Base-by-base conservation (phyloP, 2,797 vertebrate species). In the Simalia tracyae region DNA sequence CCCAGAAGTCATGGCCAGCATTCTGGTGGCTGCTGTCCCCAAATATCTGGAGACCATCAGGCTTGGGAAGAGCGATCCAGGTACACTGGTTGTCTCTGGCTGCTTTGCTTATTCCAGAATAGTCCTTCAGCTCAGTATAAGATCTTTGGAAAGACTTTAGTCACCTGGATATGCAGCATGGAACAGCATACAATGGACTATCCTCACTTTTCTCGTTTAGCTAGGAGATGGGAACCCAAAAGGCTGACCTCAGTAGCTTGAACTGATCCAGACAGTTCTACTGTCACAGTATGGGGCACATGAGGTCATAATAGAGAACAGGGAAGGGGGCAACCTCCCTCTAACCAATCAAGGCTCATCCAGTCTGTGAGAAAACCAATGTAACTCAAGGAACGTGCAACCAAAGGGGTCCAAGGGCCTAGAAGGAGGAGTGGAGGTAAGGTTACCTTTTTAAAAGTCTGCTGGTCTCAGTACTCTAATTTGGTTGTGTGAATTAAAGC, bases 261-360 rank as follows among this genome's bases (percentile, higher is more conserved):
- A 88, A 54, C 26, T 54, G 19, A 57, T 19, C 64, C 57, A 81
- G 56, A 28, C 26, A 61, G 60, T n/a, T 4, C 86, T 81, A n/a
- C 57, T 91, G 86, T 88, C 90, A 91, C 36, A 61, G 68, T 12
- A 26, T 42, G 36, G 10, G 36, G 9, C 5, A 60, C 5, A 4
- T 50, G 86, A 91, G 86, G 86, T 91, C 66, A 88, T 19, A 91
- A 88, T 88, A 14, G 4, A 31, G 54, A 17, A 9, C 15, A 54
- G 42, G 26, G 76, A 59, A 24, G 26, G 54, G 50, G 19, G 36
- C 84, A 64, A 31, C 31, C 54, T 86, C 54, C 84, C 54, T 60
- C 84, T 54, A 61, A 42, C 66, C 24, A 59, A 12, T 1, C 54
- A 61, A n/a, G 61, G 11, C 60, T 66, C 9, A 72, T 7, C 36